These are phyloP conservation scores for Beris morrisii DNA, from an alignment of 2,888 invertebrate species.

Conservation along the genomic window DNA sequence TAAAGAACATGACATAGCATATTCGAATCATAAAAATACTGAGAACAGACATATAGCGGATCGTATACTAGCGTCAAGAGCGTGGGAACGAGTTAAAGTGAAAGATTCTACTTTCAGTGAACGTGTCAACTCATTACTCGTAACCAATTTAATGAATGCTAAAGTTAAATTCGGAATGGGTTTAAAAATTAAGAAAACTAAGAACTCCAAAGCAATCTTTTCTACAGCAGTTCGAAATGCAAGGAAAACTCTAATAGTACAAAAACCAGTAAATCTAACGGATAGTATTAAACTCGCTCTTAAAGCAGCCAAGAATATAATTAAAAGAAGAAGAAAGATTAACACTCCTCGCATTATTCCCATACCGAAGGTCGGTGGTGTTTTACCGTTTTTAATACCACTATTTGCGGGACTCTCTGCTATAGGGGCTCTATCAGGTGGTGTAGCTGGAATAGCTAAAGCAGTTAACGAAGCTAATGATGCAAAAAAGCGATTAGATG, in stretches of 20 bases:
- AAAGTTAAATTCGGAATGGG: conserved; percentile 46
- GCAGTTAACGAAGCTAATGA: conserved; percentile 47
- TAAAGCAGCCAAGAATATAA: conserved; percentile 31
- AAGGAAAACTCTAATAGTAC: conserved; percentile 30
- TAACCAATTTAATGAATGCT: conserved; percentile 46
- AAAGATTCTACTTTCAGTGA: conserved; percentile 23
- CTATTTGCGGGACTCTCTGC: conserved; percentile 49
- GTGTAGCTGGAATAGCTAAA: conserved; percentile 48
- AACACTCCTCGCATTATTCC: conserved; percentile 45
- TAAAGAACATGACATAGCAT: conserved; percentile 39
- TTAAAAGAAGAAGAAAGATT: conserved; percentile 22
- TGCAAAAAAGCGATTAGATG: conserved; percentile 45
- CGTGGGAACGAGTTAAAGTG: conserved; percentile 17
- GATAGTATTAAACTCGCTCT: no score
- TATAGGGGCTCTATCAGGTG: conserved; percentile 48
- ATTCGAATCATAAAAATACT: conserved; percentile 31
- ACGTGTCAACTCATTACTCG: conserved; percentile 43
- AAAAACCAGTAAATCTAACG: conserved; percentile 33
- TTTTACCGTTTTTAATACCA: conserved; percentile 47
- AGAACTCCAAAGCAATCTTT: no score
- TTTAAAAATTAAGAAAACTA: conserved; percentile 22
- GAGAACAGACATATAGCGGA: conserved; percentile 16
- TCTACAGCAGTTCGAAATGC: conserved; percentile 1
- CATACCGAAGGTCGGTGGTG: conserved; percentile 48
- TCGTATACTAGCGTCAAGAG: conserved; percentile 34